phyloP scores from a whole-genome alignment of 2,797 vertebrate species.

The Chromobotia macracanthus region DNA sequence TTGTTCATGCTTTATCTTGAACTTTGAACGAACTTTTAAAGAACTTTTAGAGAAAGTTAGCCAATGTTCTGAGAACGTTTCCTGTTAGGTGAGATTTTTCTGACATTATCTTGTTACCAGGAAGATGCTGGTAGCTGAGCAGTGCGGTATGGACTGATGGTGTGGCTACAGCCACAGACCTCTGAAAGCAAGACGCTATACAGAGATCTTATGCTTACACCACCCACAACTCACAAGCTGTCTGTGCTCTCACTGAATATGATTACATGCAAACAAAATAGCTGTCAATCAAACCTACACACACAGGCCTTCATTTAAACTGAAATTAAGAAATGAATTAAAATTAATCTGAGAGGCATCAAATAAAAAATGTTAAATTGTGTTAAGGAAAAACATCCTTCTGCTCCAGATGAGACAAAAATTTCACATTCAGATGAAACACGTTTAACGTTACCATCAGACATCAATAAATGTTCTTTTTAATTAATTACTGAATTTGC shows the following conservation, averaged over 20 bases:
- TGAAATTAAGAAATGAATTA: background rate
- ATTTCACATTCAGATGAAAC: background rate
- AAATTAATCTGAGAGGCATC: background rate
- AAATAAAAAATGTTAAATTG: background rate
- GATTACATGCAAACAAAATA: background rate
- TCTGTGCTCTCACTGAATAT: background rate
- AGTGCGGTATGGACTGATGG: slow-evolving; percentile 17
- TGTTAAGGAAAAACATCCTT: no score
- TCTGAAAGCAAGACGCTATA: background rate
- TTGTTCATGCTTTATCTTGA: no score
- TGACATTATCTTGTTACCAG: slow-evolving; percentile 31
- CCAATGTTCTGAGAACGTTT: no score
- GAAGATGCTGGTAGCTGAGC: slow-evolving; percentile 7
- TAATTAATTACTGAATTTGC: background rate
- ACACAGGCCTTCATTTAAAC: background rate
- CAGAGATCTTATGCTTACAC: background rate
- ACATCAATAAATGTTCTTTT: background rate
- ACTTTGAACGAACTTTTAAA: no score
- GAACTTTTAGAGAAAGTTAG: no score
- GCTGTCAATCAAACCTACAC: background rate
- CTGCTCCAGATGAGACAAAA: no score
- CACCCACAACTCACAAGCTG: background rate
- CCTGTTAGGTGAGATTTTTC: background rate
- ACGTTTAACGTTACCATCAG: background rate
- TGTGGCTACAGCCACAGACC: background rate